Evolutionary conservation across 2,888 invertebrate genomes (phyloP).

Genomic region (Perizoma flavofasciatum): DNA sequence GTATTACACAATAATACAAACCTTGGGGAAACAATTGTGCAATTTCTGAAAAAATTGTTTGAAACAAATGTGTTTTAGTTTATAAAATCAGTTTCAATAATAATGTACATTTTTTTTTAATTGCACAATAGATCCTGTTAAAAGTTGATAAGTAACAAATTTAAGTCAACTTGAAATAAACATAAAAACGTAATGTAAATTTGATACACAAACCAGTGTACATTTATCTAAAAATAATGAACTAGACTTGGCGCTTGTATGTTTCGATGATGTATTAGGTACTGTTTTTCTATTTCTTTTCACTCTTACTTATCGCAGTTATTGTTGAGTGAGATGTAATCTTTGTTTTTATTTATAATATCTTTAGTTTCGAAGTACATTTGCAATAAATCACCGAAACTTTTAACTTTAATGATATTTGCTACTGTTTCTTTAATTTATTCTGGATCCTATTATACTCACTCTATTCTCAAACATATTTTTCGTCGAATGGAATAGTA

Average conservation of each 20-base stretch:
- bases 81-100: too few species aligned
- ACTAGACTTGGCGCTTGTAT: constrained; percentile 34
- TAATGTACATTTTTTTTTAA: not conserved
- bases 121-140: constrained; percentile 10
- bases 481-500: constrained; percentile 1
- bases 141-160: constrained; percentile 30
- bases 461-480: constrained; percentile 12
- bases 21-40: constrained; percentile 1
- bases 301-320: not conserved
- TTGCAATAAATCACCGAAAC: constrained; percentile 7
- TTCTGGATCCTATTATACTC: constrained; percentile 3
- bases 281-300: too few species aligned
- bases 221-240: constrained; percentile 55
- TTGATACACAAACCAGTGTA: constrained; percentile 74
- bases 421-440: constrained; percentile 8
- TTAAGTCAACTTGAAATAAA: constrained; percentile 35
- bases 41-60: not conserved
- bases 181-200: constrained; percentile 44
- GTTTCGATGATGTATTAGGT: constrained; percentile 27
- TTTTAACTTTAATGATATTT: not conserved
- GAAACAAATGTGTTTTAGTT: not conserved
- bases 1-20: constrained; percentile 8
- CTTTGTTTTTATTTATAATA: not conserved
- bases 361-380: not conserved
- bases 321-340: not conserved